Conservation (phyloP, 2,113 vertebrate genomes). For the Channa maculata region DNA sequence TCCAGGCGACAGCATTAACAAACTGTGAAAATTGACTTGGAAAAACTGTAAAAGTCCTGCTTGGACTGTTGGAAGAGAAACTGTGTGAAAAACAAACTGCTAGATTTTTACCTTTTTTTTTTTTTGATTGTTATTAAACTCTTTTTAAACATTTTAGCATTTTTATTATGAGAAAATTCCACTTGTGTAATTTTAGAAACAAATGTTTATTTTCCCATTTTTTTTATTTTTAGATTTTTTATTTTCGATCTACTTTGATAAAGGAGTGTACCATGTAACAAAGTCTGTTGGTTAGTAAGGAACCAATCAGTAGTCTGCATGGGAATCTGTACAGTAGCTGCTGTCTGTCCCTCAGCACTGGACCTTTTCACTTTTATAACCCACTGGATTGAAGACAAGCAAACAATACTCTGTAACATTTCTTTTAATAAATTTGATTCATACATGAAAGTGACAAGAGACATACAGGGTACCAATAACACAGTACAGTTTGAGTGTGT, state of each 20-base stretch:
- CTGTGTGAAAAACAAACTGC: slow-evolving; percentile 16
- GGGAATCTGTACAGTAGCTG: not conserved
- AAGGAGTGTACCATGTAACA: not conserved
- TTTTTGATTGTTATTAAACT: slow-evolving; percentile 7
- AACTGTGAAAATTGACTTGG: slow-evolving; percentile 33
- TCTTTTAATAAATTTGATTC: slow-evolving; percentile 67
- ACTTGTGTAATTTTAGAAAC: slow-evolving; percentile 7
- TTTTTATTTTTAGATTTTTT: not conserved
- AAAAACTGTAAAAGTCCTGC: not conserved
- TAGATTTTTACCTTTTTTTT: slow-evolving; percentile 28
- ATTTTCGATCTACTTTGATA: not conserved
- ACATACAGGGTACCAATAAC: slow-evolving; percentile 66
- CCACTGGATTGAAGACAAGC: slow-evolving; percentile 3
- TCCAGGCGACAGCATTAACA: slow-evolving; percentile 66
- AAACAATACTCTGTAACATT: slow-evolving; percentile 24
- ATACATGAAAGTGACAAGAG: slow-evolving; percentile 67
- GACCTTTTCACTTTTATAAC: slow-evolving; percentile 16
- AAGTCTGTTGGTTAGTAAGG: not conserved
- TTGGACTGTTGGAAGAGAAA: slow-evolving; percentile 8
- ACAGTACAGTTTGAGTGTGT: slow-evolving; percentile 63
- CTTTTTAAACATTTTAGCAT: slow-evolving; percentile 21
- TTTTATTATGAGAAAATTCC: slow-evolving; percentile 1
- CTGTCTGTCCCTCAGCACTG: slow-evolving; percentile 31
- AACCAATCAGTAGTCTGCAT: slow-evolving; percentile 1
- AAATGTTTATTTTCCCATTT: not conserved